Conservation (phyloP, 1,140 invertebrate species). For the Micrasema longulum region DNA sequence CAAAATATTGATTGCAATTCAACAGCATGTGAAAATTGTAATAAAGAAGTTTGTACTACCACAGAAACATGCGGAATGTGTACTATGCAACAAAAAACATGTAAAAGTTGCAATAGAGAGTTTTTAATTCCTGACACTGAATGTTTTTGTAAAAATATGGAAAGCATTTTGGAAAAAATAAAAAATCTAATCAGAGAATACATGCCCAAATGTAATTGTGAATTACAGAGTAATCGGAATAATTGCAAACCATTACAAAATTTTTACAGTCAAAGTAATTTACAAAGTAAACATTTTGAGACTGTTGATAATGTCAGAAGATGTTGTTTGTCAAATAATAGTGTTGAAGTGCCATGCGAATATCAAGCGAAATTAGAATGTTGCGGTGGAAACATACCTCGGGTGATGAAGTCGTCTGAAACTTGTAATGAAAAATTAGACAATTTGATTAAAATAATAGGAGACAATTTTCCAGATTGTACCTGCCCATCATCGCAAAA, state of each 20-base stretch:
- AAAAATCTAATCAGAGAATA: constrained; percentile 3
- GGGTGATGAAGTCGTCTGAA: not conserved
- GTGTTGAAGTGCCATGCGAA: constrained; percentile 15
- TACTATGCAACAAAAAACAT: not conserved
- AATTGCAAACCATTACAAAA: constrained; percentile 4
- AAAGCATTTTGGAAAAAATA: constrained; percentile 9
- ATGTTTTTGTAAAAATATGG: constrained; percentile 17
- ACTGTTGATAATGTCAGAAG: not conserved
- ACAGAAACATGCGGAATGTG: not conserved
- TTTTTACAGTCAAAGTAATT: constrained; percentile 22
- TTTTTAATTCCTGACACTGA: not conserved
- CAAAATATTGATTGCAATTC: not conserved
- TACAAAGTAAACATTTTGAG: not conserved
- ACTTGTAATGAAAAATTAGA: constrained; percentile 16
- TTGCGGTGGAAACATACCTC: not conserved
- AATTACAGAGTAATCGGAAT: not conserved
- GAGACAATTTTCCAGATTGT: constrained; percentile 10
- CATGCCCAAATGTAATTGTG: constrained; percentile 21
- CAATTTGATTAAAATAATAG: constrained; percentile 6
- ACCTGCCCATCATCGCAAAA: not conserved
- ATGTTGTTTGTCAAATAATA: constrained; percentile 14
- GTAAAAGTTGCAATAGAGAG: not conserved
- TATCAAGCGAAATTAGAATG: not conserved
- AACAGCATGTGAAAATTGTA: not conserved
- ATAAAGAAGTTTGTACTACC: not conserved